phyloP scores from a whole-genome alignment of 2,113 vertebrate species.

The Prunella fulvescens region DNA sequence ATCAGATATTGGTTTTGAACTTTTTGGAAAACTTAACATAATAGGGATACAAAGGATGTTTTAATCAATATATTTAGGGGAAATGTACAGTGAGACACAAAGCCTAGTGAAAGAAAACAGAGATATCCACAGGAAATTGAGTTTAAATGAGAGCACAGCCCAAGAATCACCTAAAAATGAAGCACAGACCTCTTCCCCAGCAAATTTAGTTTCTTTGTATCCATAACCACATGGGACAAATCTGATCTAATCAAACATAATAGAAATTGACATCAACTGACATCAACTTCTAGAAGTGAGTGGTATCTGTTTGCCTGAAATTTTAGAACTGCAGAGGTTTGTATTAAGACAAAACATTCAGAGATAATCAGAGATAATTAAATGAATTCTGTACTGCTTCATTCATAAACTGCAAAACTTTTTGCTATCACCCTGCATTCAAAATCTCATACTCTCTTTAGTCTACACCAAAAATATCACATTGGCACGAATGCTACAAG shows the following conservation, averaged over 20 bases:
- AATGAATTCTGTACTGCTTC: background rate
- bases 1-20: background rate
- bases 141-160: background rate
- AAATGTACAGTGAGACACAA: background rate
- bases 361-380: background rate
- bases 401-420: background rate
- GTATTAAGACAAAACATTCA: background rate
- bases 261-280: background rate
- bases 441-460: background rate
- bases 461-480: background rate
- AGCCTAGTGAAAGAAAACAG: background rate
- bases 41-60: background rate
- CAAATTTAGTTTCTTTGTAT: background rate
- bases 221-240: background rate
- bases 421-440: background rate
- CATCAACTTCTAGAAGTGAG: background rate
- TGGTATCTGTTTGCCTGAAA: background rate
- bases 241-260: background rate
- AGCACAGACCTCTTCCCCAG: background rate
- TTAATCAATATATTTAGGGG: background rate
- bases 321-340: background rate
- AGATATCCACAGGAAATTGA: background rate
- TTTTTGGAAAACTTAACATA: background rate
- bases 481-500: background rate
- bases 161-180: background rate